These are phyloP conservation scores for Scaptomyza parva DNA, from an alignment of 2,888 invertebrate species.

Conservation along the genomic window DNA sequence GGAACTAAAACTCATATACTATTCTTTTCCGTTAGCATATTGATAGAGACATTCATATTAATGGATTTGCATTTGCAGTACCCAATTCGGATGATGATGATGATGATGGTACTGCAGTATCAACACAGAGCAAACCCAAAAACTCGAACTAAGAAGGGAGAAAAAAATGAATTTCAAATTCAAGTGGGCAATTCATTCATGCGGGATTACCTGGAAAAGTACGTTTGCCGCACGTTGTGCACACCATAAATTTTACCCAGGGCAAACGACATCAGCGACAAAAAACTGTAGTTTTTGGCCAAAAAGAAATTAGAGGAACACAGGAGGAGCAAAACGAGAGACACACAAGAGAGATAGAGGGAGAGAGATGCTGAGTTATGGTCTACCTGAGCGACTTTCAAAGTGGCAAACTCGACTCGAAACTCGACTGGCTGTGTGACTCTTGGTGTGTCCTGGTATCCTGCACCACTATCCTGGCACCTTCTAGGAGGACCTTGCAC, in stretches of 20 bases:
- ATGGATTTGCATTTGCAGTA: slow-evolving; percentile 48
- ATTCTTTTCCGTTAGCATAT: slow-evolving; percentile 41
- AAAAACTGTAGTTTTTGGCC: slow-evolving; percentile 48
- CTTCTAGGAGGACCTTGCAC: neutral
- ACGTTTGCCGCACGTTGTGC: slow-evolving; percentile 54
- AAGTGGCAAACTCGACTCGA: neutral
- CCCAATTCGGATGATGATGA: no score
- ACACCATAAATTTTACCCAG: slow-evolving; percentile 62
- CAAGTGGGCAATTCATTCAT: slow-evolving; percentile 74
- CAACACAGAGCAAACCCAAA: neutral
- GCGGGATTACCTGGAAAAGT: slow-evolving; percentile 64
- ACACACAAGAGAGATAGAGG: slow-evolving; percentile 31
- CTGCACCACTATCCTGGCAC: neutral
- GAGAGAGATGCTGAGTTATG: slow-evolving; percentile 65
- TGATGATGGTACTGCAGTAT: slow-evolving; percentile 4
- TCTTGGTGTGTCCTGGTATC: slow-evolving; percentile 23
- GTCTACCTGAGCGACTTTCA: slow-evolving; percentile 57
- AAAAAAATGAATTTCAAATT: slow-evolving; percentile 21
- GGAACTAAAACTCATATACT: neutral
- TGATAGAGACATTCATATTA: slow-evolving; percentile 66
- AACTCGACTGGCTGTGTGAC: no score
- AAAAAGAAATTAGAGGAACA: slow-evolving; percentile 42
- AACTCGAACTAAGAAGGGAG: neutral
- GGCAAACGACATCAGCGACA: slow-evolving; percentile 45
- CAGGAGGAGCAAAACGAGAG: slow-evolving; percentile 20